These are phyloP conservation scores for Gymnoscopelus microlampas DNA, from an alignment of 2,797 vertebrate species.

Conservation along the genomic window DNA sequence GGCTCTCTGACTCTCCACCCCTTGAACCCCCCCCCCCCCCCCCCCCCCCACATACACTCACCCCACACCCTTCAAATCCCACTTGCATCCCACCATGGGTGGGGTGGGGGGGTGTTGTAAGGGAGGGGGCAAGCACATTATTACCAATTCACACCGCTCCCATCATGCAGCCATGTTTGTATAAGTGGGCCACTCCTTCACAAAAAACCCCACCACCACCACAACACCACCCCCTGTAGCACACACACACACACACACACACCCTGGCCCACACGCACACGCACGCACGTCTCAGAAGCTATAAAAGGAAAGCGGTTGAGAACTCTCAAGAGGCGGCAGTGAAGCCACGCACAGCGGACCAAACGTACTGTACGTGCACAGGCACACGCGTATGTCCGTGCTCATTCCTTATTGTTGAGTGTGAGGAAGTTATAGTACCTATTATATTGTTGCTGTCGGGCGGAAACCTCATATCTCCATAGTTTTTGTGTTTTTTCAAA, in stretches of 20 bases:
- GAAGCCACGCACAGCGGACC: slow-evolving; percentile 35
- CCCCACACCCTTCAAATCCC: slow-evolving; percentile 12
- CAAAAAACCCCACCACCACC: slow-evolving; percentile 24
- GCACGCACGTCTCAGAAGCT: slow-evolving; percentile 60
- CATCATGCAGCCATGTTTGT: slow-evolving; percentile 75
- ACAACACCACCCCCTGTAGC: slow-evolving; percentile 36
- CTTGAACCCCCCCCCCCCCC: slow-evolving; percentile 34
- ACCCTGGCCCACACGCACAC: not conserved
- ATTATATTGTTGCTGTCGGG: no score
- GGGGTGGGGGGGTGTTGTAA: slow-evolving; percentile 36
- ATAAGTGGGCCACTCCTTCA: slow-evolving; percentile 75
- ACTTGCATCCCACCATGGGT: not conserved
- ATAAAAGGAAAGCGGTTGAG: slow-evolving; percentile 77
- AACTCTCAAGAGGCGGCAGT: slow-evolving; percentile 42
- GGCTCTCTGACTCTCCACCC: slow-evolving; percentile 42
- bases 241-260: not conserved
- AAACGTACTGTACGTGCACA: slow-evolving; percentile 18
- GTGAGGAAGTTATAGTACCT: no score
- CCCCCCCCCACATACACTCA: slow-evolving; percentile 26
- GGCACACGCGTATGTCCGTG: not conserved
- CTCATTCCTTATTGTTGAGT: no score
- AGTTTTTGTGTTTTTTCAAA: no score
- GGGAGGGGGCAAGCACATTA: slow-evolving; percentile 49
- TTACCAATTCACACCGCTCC: slow-evolving; percentile 63
- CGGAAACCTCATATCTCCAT: no score